phyloP scores from a whole-genome alignment of 1,140 invertebrate species.

The Brachionus rotundiformis region DNA sequence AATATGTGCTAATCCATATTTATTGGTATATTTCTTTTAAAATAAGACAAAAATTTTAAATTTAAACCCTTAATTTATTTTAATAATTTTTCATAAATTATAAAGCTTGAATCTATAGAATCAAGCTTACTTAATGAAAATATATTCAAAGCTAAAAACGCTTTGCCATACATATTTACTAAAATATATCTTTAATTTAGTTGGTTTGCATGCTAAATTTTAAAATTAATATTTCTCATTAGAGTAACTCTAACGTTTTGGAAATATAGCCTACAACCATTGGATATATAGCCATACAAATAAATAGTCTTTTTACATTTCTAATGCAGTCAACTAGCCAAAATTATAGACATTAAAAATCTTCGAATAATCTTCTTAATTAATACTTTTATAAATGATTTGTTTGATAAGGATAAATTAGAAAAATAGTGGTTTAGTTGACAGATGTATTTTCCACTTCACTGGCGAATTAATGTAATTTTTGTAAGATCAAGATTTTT shows the following conservation, averaged over 20 bases:
- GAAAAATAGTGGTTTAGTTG: too few species aligned
- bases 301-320: neutral
- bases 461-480: too few species aligned
- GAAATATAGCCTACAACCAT: neutral
- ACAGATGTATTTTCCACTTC: too few species aligned
- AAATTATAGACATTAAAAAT: neutral
- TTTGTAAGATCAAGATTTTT: too few species aligned
- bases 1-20: constrained; percentile 11
- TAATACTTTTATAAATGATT: too few species aligned
- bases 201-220: constrained; percentile 36
- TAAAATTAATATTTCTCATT: neutral
- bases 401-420: too few species aligned
- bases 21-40: neutral
- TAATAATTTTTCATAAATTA: constrained; percentile 35
- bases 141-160: neutral
- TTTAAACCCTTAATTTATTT: neutral
- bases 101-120: neutral
- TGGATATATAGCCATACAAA: too few species aligned
- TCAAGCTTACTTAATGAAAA: neutral
- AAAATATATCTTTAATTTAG: constrained; percentile 16
- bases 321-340: too few species aligned
- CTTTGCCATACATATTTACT: constrained; percentile 13
- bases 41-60: constrained; percentile 21
- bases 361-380: neutral
- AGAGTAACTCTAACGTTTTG: neutral